Evolutionary conservation across 2,797 vertebrate species (phyloP).

Genomic region (Tragopan temminckii): DNA sequence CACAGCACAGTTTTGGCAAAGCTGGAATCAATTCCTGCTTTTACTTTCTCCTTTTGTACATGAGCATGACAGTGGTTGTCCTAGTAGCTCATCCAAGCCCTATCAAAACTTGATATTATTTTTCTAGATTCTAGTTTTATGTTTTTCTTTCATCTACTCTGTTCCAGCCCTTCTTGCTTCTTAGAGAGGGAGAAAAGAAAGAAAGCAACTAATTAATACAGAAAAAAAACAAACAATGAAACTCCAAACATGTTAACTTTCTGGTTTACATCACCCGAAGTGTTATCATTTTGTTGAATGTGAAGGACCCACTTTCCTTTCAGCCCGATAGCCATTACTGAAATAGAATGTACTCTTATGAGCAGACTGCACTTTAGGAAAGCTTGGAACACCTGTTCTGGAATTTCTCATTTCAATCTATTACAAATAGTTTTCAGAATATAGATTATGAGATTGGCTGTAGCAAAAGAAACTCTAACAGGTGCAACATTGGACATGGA

Average conservation of each 20-base stretch:
- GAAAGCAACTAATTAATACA: neutral
- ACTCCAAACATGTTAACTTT: neutral
- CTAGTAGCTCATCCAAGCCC: neutral
- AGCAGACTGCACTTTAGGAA: neutral
- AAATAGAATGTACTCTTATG: neutral
- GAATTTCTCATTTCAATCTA: slow-evolving; percentile 11
- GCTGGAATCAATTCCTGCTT: neutral
- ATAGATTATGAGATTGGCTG: neutral
- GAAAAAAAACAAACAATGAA: neutral
- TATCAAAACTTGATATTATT: neutral
- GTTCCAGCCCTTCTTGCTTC: neutral
- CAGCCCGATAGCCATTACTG: neutral
- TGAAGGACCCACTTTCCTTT: neutral
- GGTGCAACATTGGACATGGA: neutral
- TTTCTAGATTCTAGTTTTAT: neutral
- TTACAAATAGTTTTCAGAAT: slow-evolving; percentile 33
- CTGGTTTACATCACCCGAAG: slow-evolving; percentile 33
- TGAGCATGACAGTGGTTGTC: neutral
- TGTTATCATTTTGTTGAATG: slow-evolving; percentile 35
- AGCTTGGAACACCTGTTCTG: slow-evolving; percentile 8
- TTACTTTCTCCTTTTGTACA: neutral
- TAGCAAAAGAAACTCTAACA: slow-evolving; percentile 27
- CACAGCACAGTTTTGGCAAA: neutral
- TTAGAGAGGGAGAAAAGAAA: neutral
- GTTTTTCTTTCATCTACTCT: neutral